These are phyloP conservation scores for Polylopha cassiicola DNA, from an alignment of 2,888 invertebrate genomes.

Conservation along the genomic window DNA sequence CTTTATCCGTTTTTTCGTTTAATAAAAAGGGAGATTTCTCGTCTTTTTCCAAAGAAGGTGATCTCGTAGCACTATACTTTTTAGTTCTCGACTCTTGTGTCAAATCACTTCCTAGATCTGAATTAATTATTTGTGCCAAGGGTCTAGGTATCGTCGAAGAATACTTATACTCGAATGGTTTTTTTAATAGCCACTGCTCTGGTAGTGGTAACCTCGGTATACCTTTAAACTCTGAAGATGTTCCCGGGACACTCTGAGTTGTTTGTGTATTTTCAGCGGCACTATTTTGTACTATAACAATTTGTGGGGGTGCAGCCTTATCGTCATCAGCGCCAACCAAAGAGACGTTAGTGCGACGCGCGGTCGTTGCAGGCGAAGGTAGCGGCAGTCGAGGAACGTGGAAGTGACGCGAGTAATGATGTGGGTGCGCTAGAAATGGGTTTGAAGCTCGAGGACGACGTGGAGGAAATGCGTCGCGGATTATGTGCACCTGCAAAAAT, in stretches of 20 bases:
- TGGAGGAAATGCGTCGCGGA: conserved; percentile 39
- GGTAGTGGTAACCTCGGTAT: conserved; percentile 61
- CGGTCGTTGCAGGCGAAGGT: conserved; percentile 32
- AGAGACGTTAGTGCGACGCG: conserved; percentile 30
- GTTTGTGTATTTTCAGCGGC: conserved; percentile 27
- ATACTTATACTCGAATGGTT: conserved; percentile 61
- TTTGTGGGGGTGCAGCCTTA: conserved; percentile 28
- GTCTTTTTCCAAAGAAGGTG: conserved; percentile 73
- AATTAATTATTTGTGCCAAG: conserved; percentile 51
- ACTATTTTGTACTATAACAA: conserved; percentile 33
- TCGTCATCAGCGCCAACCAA: conserved; percentile 28
- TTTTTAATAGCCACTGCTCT: conserved; percentile 67
- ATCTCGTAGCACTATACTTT: conserved; percentile 66
- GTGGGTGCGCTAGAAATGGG: not conserved
- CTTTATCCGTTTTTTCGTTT: conserved; percentile 49
- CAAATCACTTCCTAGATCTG: conserved; percentile 54
- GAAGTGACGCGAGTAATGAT: conserved; percentile 25
- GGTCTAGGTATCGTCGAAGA: conserved; percentile 57
- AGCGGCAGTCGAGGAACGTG: conserved; percentile 23
- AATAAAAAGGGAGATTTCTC: conserved; percentile 63
- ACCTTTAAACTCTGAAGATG: conserved; percentile 37
- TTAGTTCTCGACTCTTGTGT: conserved; percentile 53
- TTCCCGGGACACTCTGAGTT: conserved; percentile 15
- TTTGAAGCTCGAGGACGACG: conserved; percentile 26
- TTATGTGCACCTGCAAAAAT: conserved; percentile 65